Conservation (phyloP, 2,888 invertebrate genomes). For the Blastobasis adustella region DNA sequence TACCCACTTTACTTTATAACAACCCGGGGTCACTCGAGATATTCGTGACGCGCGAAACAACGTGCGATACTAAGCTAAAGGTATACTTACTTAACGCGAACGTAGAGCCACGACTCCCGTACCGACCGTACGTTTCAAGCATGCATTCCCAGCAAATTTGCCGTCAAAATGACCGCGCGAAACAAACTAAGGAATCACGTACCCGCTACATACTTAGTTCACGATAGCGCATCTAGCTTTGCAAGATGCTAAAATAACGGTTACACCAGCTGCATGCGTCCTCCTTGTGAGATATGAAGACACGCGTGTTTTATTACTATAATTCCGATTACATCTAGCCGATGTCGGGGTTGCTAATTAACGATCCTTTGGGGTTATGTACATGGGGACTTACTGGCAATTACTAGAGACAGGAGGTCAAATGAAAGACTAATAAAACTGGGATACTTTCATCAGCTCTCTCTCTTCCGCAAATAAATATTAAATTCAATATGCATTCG, state of each 20-base stretch:
- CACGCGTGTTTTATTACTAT: conserved; percentile 39
- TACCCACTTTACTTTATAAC: conserved; percentile 11
- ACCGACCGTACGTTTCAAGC: background rate
- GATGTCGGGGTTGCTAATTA: conserved; percentile 43
- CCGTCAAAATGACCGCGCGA: background rate
- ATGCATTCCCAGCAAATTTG: background rate
- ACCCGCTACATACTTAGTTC: background rate
- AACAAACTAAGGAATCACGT: background rate
- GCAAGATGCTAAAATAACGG: conserved; percentile 33
- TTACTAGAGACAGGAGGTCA: background rate
- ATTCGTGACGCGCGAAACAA: conserved; percentile 19
- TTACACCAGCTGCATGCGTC: conserved; percentile 13
- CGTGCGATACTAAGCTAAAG: conserved; percentile 13
- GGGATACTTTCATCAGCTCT: too few species aligned
- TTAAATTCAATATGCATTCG: too few species aligned
- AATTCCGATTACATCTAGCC: conserved; percentile 39
- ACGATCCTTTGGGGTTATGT: conserved; percentile 17
- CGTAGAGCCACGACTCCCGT: conserved; percentile 4
- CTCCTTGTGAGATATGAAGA: conserved; percentile 32
- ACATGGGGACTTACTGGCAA: background rate
- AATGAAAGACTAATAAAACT: too few species aligned
- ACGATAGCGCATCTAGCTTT: conserved; percentile 4
- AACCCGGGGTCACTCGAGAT: conserved; percentile 12
- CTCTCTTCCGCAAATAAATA: too few species aligned
- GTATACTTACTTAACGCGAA: too few species aligned